Evolutionary conservation across 1,140 invertebrate species (phyloP), one percentile per base, ranked within the genome.

Genomic region (Heterodera carotae): DNA sequence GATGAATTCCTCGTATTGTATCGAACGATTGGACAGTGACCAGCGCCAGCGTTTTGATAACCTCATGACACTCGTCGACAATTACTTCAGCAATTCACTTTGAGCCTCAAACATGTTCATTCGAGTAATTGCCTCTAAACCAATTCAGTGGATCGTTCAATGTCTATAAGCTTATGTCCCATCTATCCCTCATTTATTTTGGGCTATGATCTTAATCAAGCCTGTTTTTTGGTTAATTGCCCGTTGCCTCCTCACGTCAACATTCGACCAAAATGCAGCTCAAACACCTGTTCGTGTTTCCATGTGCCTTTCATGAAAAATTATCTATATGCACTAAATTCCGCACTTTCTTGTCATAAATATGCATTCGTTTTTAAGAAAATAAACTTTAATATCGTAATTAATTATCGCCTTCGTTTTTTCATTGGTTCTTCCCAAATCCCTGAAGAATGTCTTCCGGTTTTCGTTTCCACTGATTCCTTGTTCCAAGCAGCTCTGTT

Each of bases 221-320:
- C 36, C 36, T 67, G 15, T 6, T 67, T 67, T 67, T 67, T 4
- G 31, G n/a, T n/a, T n/a, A n/a, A n/a, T n/a, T n/a, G n/a, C n/a
- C 31, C 31, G 36, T n/a, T 67, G n/a, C 64, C 64, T 67, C 36
- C 15, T 0, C 15, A 67, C 25, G 39, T 43, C 18, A 18, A 25
- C 6, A n/a, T 25, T 67, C 36, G 22, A 67, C 7, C 36, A 34
- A 43, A 43, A 43, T n/a, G n/a, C n/a, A 43, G 39, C 39, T 34
- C 31, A 67, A 67, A 15, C n/a, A n/a, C n/a, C n/a, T n/a, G n/a
- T n/a, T n/a, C n/a, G n/a, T n/a, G n/a, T n/a, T n/a, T n/a, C n/a
- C n/a, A n/a, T n/a, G n/a, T 67, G 64, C n/a, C n/a, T 67, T 67
- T 67, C 12, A 67, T 67, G 18, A n/a, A 33, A n/a, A n/a, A n/a